Evolutionary conservation across 2,797 vertebrate species (phyloP), one percentile per base, ranked within the genome.

Genomic region (Hemibagrus guttatus): DNA sequence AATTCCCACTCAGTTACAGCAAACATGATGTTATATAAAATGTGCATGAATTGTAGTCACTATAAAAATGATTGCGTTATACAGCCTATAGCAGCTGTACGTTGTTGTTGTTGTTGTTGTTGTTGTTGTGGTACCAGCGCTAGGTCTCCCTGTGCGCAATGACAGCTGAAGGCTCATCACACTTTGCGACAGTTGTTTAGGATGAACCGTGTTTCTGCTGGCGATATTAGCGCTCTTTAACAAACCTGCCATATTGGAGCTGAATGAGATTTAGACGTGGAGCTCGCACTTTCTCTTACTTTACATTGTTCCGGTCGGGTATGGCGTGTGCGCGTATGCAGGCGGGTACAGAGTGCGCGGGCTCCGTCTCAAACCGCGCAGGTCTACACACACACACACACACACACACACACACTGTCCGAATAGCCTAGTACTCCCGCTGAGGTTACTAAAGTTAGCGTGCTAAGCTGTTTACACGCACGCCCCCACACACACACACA

Each of bases 371-470:
- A 35, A 35, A 64, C 39, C 35, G 16, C 79, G 31, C 59, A 19
- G 56, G 16, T 13, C n/a, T 9, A 49, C 23, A 81, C 42, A 64
- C 42, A 8, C 28, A 68, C 42, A 31, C 81, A 52, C 46, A 66
- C 56, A 42, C 31, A 26, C 52, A 79, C 52, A 78, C n/a, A 58
- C 52, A 80, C 35, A n/a, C 3, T 49, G 81, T 68, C 63, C 61
- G n/a, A 54, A 28, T 68, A 83, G 11, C n/a, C 81, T 19, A 83
- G 61, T 31, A 35, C 46, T 52, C 81, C 61, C 52, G 28, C 63
- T 68, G n/a, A 68, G 81, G 46, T 83, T 68, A 23, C 63, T 82
- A 66, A 64, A 82, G 42, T 82, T 82, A 66, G 80, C n/a, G 9
- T 12, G 61, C 19, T 68, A 35, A 31, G n/a, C 46, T 39, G 49